Evolutionary conservation across 2,888 invertebrate species (phyloP), one percentile per base, ranked within the genome.

Genomic region (Dolichomitus sp.): DNA sequence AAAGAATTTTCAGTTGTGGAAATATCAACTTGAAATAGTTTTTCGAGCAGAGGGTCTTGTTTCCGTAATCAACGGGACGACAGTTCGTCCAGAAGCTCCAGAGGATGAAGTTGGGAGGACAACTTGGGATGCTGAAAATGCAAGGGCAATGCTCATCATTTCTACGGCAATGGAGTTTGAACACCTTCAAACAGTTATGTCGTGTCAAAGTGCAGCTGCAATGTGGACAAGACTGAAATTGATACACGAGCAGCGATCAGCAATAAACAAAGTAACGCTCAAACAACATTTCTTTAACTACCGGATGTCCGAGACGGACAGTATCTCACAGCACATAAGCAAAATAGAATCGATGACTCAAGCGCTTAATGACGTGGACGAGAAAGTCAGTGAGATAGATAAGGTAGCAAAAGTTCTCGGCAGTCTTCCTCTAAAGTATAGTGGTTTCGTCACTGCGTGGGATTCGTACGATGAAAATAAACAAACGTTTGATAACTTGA

Each of bases 231-330:
- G 63, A 2, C 50, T 73, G 33, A 73, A 73, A 40, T 14, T 63
- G n/a, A 73, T 73, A 50, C 63, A 73, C 14, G 73, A 61, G 23
- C 73, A 73, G 23, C 23, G 73, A n/a, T 50, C 72, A 4, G 61
- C 61, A 19, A 48, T 73, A 59, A 73, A 73, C 59, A 73, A 61
- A 48, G 73, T 73, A 42, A 65, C 74, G 4, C 63, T 74, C 1
- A 54, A 74, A 27, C 74, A 74, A 42, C 63, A 74, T 11, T 74
- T 74, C 7, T 74, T 74, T 5, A 74, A 65, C 11, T 74, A 74
- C 17, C 65, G 42, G 17, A 74, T 74, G 74, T 40, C 50, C 17
- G 19, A 50, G 50, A 50, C 50, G 5, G 17, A 50, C 19, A 65
- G 17, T 5, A 52, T 73, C 11, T 61, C 73, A 14, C 50, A 73